phyloP scores from a whole-genome alignment of 2,888 invertebrate genomes.

The Synergus itoensis region DNA sequence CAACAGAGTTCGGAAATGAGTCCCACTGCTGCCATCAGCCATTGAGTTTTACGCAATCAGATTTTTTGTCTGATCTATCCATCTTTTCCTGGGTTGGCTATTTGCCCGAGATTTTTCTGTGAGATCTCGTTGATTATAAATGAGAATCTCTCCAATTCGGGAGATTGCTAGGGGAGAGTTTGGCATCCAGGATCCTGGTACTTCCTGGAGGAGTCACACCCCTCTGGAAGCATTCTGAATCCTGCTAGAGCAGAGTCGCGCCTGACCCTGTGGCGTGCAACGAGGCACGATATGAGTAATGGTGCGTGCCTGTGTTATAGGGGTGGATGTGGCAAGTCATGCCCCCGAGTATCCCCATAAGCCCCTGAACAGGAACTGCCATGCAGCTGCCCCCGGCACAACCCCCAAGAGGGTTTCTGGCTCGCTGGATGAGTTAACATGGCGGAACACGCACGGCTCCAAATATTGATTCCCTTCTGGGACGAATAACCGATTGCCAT shows the following conservation, averaged over 20 bases:
- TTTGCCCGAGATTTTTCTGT: background rate
- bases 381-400: conserved; percentile 55
- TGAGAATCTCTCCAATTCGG: background rate
- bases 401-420: conserved; percentile 53
- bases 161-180: conserved; percentile 20
- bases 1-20: background rate
- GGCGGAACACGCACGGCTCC: conserved; percentile 73
- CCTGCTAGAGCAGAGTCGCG: conserved; percentile 45
- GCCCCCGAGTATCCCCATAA: conserved; percentile 63
- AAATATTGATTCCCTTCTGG: conserved; percentile 76
- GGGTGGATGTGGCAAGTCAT: conserved; percentile 75
- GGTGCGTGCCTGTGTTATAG: conserved; percentile 75
- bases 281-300: conserved; percentile 77
- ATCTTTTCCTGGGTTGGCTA: background rate
- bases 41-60: background rate
- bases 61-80: background rate
- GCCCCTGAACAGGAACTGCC: conserved; percentile 46
- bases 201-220: conserved; percentile 50
- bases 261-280: conserved; percentile 66
- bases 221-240: conserved; percentile 41
- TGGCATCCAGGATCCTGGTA: conserved; percentile 26
- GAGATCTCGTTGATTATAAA: conserved; percentile 14
- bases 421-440: conserved; percentile 65
- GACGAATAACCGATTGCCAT: conserved; percentile 53
- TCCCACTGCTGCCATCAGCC: background rate